Evolutionary conservation across 2,888 invertebrate species (phyloP), one percentile per base, ranked within the genome.

Genomic region (Agonopterix heracliana): DNA sequence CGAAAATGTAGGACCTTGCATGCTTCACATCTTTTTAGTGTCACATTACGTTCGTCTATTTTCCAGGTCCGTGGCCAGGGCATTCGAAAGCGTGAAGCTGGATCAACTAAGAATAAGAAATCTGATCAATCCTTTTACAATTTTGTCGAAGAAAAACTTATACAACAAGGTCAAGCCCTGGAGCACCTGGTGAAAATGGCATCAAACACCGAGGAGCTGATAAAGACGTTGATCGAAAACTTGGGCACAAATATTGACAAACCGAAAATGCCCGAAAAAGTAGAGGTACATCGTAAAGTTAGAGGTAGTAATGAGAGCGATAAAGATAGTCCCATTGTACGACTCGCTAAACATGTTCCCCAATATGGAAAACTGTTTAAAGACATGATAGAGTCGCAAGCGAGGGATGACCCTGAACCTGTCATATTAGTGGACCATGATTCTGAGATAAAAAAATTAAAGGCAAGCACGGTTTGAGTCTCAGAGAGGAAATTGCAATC

Each of bases 101-200:
- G 51, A 51, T 10, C 44, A 38, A 41, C 9, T 47, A 54, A 51
- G 51, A 49, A 47, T 44, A 53, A 55, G 54, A 47, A 59, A 48
- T 54, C 44, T 14, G 49, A 62, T 45, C 34, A 44, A 40, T 10
- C n/a, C 9, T 34, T 64, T 71, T 14, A 56, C 51, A 56, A 66
- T 7, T 78, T 74, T 50, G 55, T 83, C 11, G 75, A 77, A 56
- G 72, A 81, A 4, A 77, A 74, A 49, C 53, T 83, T 36, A 60
- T 71, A 41, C 64, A 80, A 48, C 81, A 84, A 34, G 68, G 68
- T 9, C 75, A 77, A 64, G 76, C 74, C 0, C 60, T 84, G 48
- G 78, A 80, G 45, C 63, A 72, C 46, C 54, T 86, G 12, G 48
- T 78, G 2, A 64, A 62, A 54, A 49, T 64, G 12, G 61, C 68